phyloP scores from a whole-genome alignment of 2,888 invertebrate species.

The Drosophila anceps region DNA sequence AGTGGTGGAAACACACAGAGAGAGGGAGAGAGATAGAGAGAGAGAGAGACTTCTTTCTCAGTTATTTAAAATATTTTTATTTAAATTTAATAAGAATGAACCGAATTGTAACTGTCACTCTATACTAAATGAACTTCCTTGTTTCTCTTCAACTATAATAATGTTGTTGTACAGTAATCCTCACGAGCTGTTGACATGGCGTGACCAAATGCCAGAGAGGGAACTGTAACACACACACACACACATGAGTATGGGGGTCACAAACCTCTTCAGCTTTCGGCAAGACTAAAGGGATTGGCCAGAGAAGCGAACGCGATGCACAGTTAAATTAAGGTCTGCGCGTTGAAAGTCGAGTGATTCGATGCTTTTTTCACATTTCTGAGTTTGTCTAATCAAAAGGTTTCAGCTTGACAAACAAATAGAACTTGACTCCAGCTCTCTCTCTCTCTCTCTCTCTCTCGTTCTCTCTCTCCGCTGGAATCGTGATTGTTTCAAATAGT shows the following conservation, averaged over 20 bases:
- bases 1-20: not conserved
- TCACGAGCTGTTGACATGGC: constrained; percentile 47
- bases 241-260: not conserved
- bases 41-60: constrained; percentile 18
- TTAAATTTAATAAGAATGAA: constrained; percentile 59
- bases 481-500: constrained; percentile 60
- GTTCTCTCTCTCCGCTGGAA: constrained; percentile 19
- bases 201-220: constrained; percentile 39
- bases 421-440: constrained; percentile 17
- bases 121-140: constrained; percentile 45
- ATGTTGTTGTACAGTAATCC: constrained; percentile 66
- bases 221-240: constrained; percentile 4
- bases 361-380: constrained; percentile 8
- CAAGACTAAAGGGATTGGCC: constrained; percentile 14
- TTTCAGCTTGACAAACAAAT: constrained; percentile 34
- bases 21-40: not conserved
- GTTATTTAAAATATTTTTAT: constrained; percentile 56
- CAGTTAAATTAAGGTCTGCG: constrained; percentile 20
- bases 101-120: constrained; percentile 20
- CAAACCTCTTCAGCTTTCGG: constrained; percentile 12
- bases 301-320: constrained; percentile 1
- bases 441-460: not conserved
- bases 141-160: constrained; percentile 56
- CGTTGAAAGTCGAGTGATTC: constrained; percentile 12
- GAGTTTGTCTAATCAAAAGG: constrained; percentile 30